A percentile compares a stretch with the other conserved stretches of the same genome.
These are phyloP conservation scores for Brachycybe producta DNA, from an alignment of 2,888 invertebrate genomes.

Conservation along the genomic window DNA sequence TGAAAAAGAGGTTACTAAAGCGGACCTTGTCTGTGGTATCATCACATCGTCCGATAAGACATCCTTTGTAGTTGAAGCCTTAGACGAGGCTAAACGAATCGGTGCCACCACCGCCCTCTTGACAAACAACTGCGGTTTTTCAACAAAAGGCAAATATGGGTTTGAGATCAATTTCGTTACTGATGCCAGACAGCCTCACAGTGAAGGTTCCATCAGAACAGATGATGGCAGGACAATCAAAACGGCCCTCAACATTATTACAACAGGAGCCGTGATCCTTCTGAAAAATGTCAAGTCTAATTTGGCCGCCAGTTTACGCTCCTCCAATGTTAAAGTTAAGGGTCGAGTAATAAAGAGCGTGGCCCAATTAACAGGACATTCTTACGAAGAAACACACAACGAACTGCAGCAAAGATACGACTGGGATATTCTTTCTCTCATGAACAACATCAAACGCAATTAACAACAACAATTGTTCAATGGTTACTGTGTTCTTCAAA, in stretches of 20 bases:
- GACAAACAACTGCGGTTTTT: conserved; percentile 17
- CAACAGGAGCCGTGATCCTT: conserved; percentile 21
- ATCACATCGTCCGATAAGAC: conserved; percentile 22
- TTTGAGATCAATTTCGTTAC: conserved; percentile 16
- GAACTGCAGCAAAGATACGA: background rate
- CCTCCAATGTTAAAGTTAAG: conserved; percentile 20
- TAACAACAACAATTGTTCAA: background rate
- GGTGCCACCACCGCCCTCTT: conserved; percentile 16
- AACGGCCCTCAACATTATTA: conserved; percentile 25
- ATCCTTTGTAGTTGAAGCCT: conserved; percentile 22
- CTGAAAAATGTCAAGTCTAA: conserved; percentile 22
- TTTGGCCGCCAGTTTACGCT: conserved; percentile 21
- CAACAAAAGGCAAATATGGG: background rate
- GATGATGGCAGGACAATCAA: conserved; percentile 35
- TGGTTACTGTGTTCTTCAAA: too few relatives aligned
- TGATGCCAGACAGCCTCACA: conserved; percentile 29
- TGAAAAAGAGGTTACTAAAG: conserved; percentile 14
- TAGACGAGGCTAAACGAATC: conserved; percentile 14
- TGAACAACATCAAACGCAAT: background rate
- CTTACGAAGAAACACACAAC: conserved; percentile 12
- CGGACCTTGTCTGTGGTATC: conserved; percentile 20
- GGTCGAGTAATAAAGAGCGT: conserved; percentile 17
- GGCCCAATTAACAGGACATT: background rate
- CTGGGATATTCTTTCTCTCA: background rate
- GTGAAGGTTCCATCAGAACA: conserved; percentile 35